Evolutionary conservation across 2,888 invertebrate genomes (phyloP).

Genomic region (Tenthredo scrophulariae): DNA sequence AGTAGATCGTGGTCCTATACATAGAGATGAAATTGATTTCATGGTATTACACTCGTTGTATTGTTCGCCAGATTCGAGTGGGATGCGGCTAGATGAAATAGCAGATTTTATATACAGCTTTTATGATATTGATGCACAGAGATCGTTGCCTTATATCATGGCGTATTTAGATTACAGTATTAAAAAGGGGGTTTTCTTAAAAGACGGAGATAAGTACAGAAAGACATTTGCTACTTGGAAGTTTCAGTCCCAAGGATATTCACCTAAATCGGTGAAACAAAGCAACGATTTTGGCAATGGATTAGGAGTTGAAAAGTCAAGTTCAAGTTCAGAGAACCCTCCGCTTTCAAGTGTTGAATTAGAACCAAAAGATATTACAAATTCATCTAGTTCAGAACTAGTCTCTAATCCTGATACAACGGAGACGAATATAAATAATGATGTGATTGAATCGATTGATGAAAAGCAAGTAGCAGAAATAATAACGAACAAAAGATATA

Average conservation of each 20-base stretch:
- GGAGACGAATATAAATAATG: background rate
- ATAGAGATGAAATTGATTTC: background rate
- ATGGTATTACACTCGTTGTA: constrained; percentile 22
- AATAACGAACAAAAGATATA: background rate
- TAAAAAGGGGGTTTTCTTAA: background rate
- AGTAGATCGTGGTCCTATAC: background rate
- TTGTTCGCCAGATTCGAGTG: background rate
- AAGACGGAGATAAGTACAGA: constrained; percentile 17
- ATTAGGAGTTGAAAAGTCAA: background rate
- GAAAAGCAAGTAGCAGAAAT: background rate
- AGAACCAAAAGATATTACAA: background rate
- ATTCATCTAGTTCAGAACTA: background rate
- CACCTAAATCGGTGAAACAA: background rate
- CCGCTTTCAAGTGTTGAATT: background rate
- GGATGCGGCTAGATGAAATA: constrained; percentile 19
- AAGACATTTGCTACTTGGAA: background rate
- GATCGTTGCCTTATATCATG: background rate
- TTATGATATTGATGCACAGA: constrained; percentile 1
- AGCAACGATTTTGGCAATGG: background rate
- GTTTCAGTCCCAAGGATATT: background rate
- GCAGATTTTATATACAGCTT: background rate
- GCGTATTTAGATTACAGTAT: background rate
- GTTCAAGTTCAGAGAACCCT: background rate
- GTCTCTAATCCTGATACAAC: background rate
- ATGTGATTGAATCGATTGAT: background rate